These are phyloP conservation scores for Drosophila picticornis DNA, from an alignment of 2,888 invertebrate genomes.

Conservation along the genomic window DNA sequence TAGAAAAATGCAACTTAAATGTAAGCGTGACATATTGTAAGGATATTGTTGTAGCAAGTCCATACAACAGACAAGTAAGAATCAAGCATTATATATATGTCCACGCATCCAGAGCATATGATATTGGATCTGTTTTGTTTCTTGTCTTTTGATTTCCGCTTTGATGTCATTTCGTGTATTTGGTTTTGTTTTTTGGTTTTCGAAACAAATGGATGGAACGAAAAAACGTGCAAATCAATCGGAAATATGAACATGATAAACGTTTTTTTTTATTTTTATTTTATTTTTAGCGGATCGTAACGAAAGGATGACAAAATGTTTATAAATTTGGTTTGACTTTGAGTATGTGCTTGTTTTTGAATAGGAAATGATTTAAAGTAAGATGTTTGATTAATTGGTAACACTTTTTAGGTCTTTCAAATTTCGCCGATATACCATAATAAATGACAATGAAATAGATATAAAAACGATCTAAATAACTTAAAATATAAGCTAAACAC, in stretches of 20 bases:
- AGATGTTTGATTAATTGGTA: slow-evolving; percentile 5
- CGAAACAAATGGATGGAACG: slow-evolving; percentile 1
- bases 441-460: slow-evolving; percentile 43
- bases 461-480: slow-evolving; percentile 38
- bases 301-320: not conserved
- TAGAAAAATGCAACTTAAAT: slow-evolving; percentile 35
- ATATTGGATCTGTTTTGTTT: slow-evolving; percentile 50
- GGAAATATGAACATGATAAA: slow-evolving; percentile 7
- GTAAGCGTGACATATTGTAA: slow-evolving; percentile 43
- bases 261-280: slow-evolving; percentile 2
- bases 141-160: slow-evolving; percentile 30
- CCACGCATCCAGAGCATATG: slow-evolving; percentile 39
- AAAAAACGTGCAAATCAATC: slow-evolving; percentile 16
- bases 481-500: slow-evolving; percentile 53
- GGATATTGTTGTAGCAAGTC: slow-evolving; percentile 50
- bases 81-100: slow-evolving; percentile 39
- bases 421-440: slow-evolving; percentile 37
- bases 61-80: slow-evolving; percentile 34
- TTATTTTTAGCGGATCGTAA: slow-evolving; percentile 13
- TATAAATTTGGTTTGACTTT: slow-evolving; percentile 10
- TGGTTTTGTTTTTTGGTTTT: slow-evolving; percentile 55
- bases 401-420: slow-evolving; percentile 20
- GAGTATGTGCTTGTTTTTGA: slow-evolving; percentile 15
- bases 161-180: slow-evolving; percentile 75
- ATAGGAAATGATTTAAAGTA: slow-evolving; percentile 13